These are phyloP conservation scores for Neotragus pygmaeus DNA, from an alignment of 2,113 vertebrate genomes.

Conservation along the genomic window DNA sequence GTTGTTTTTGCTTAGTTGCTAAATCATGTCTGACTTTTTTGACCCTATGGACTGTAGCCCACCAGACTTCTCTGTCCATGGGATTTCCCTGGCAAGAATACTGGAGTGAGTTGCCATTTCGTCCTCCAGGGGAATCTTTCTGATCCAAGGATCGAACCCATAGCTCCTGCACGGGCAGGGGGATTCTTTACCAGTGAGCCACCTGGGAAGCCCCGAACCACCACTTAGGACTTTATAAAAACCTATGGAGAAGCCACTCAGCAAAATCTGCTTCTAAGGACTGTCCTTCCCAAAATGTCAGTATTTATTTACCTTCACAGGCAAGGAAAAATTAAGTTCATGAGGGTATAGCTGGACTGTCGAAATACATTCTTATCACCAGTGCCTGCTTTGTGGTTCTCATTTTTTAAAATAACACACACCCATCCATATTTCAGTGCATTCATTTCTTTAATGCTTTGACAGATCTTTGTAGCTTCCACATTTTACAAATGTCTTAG, in stretches of 20 bases:
- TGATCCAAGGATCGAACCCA: background rate
- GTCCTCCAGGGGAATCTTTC: background rate
- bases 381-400: background rate
- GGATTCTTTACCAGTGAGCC: background rate
- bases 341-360: background rate
- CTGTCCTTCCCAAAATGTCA: background rate
- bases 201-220: background rate
- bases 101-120: background rate
- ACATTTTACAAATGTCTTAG: conserved; percentile 13
- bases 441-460: background rate
- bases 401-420: background rate
- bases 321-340: background rate
- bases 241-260: background rate
- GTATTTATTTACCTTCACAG: background rate
- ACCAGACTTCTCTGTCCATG: background rate
- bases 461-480: background rate
- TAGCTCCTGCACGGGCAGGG: background rate
- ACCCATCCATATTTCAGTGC: background rate
- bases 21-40: background rate
- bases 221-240: background rate
- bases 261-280: background rate
- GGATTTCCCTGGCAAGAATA: background rate
- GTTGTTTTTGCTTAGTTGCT: background rate
- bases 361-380: background rate
- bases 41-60: background rate